Evolutionary conservation across 1,140 invertebrate species (phyloP).

Genomic region (Psilanteris sp.): DNA sequence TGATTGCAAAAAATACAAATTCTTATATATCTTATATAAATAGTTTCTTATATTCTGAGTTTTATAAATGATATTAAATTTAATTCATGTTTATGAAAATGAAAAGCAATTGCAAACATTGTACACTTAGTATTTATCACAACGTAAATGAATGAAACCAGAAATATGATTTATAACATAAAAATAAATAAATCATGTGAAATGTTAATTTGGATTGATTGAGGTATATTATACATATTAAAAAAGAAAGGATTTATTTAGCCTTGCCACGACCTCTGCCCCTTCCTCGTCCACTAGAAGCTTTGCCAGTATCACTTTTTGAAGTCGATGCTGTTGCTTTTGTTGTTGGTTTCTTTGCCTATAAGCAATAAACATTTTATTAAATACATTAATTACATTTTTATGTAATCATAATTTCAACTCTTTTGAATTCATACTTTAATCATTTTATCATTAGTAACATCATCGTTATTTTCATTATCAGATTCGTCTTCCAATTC

Average conservation of each 20-base stretch:
- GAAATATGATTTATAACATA: too few species aligned
- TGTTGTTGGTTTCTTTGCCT: slow-evolving; percentile 71
- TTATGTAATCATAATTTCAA: slow-evolving; percentile 5
- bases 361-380: slow-evolving; percentile 10
- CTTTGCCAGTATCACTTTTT: slow-evolving; percentile 41
- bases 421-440: slow-evolving; percentile 79
- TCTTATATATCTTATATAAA: too few species aligned
- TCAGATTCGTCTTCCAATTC: slow-evolving; percentile 82
- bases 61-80: too few species aligned
- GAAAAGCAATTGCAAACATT: too few species aligned
- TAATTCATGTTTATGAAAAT: too few species aligned
- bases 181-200: not conserved
- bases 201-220: too few species aligned
- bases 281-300: slow-evolving; percentile 19
- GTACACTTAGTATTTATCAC: too few species aligned
- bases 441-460: slow-evolving; percentile 88
- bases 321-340: slow-evolving; percentile 32
- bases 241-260: slow-evolving; percentile 51
- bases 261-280: slow-evolving; percentile 29
- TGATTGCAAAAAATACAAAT: too few species aligned
- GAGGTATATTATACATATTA: too few species aligned
- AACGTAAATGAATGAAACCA: too few species aligned
- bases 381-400: too few species aligned
- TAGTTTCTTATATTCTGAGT: too few species aligned
- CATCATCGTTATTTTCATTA: slow-evolving; percentile 83